Percentiles rank a stretch among this genome's conserved stretches.
Conservation (phyloP, 2,113 vertebrate species). For the Chaetops frenatus region DNA sequence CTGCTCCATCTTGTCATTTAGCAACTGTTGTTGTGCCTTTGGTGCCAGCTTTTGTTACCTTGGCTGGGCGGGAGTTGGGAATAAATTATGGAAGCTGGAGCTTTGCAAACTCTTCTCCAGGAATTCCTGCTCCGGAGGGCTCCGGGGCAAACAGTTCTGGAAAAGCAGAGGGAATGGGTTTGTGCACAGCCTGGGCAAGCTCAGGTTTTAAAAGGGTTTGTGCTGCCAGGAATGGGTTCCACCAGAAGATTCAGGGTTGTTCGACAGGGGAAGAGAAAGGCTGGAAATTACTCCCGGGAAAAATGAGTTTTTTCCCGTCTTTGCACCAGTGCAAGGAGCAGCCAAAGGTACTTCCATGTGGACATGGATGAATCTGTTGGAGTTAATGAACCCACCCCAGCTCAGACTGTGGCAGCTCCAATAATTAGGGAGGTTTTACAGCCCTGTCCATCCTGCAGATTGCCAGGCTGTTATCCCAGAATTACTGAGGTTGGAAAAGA, state of each 20-base stretch:
- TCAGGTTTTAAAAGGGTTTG: neutral
- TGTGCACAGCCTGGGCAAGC: neutral
- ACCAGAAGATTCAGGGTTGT: neutral
- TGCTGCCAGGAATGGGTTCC: neutral
- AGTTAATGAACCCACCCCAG: neutral
- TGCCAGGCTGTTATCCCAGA: neutral
- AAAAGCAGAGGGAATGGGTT: neutral
- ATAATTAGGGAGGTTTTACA: neutral
- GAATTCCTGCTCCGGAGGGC: neutral
- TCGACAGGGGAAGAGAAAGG: neutral
- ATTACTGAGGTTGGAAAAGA: neutral
- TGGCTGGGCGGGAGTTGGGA: neutral
- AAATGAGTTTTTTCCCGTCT: neutral
- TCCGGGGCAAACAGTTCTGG: neutral
- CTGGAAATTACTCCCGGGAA: neutral
- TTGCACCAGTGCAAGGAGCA: too few relatives aligned
- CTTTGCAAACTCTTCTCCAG: neutral
- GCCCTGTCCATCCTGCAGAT: neutral
- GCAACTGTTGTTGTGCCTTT: slow-evolving; percentile 19
- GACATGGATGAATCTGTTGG: rapidly evolving
- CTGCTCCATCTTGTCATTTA: slow-evolving; percentile 43
- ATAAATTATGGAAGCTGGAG: neutral
- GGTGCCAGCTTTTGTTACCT: slow-evolving; percentile 43
- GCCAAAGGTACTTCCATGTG: neutral
- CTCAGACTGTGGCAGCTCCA: neutral